Percentiles rank a stretch among this genome's conserved stretches.
Conservation (phyloP, 2,113 vertebrate species). For the Oriolus oriolus region DNA sequence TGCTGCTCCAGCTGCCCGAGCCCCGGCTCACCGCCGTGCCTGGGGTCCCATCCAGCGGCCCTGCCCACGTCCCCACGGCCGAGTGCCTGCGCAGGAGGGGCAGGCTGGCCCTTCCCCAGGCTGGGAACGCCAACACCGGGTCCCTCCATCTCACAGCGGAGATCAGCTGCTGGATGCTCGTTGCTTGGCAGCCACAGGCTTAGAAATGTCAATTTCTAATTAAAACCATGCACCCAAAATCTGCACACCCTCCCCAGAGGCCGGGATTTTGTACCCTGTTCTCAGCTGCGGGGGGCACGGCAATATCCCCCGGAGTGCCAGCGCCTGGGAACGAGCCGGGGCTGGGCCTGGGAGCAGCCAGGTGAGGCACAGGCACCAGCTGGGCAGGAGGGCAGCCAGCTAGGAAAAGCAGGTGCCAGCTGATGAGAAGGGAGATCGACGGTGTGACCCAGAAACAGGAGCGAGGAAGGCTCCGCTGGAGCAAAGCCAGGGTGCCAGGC, state of each 20-base stretch:
- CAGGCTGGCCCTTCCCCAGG: background rate
- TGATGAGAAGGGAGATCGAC: background rate
- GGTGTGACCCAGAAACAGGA: background rate
- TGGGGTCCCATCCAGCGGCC: background rate
- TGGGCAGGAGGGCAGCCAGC: background rate
- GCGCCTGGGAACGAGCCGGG: background rate
- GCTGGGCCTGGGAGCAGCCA: background rate
- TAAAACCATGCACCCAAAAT: slow-evolving; percentile 48
- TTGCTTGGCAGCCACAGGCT: slow-evolving; percentile 65
- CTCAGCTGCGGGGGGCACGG: background rate
- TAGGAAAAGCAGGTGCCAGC: background rate
- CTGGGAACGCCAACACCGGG: background rate
- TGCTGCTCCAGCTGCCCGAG: background rate
- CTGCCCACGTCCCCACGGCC: fast-evolving
- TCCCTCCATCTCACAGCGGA: background rate
- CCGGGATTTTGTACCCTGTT: background rate
- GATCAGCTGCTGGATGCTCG: slow-evolving; percentile 18
- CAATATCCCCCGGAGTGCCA: background rate
- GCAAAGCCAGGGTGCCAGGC: background rate
- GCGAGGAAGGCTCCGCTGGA: background rate
- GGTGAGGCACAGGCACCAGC: background rate
- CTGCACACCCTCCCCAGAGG: background rate
- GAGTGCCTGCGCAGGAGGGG: background rate
- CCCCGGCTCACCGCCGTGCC: background rate
- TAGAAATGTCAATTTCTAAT: slow-evolving; percentile 63